Base-by-base conservation (phyloP, 2,888 invertebrate genomes). In the Neuroscelio doddi region DNA sequence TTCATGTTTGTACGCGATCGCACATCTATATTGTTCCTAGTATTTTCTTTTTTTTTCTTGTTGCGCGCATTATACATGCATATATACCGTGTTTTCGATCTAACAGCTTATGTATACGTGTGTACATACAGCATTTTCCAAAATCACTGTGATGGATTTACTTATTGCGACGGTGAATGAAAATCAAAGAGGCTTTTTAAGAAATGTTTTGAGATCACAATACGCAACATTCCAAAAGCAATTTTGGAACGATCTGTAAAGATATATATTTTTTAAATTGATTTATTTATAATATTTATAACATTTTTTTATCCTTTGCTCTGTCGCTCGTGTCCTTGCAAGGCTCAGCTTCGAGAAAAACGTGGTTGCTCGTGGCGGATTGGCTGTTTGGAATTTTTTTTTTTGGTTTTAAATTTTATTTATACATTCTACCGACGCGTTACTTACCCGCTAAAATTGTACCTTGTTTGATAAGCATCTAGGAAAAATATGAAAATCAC, bases 261-360 rank as follows among this genome's bases (percentile, higher is more conserved):
- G 21, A 41, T 41, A 24, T 21, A 24, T 41, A 26, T 41, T 61
- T 70, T 64, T 58, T 67, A 51, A 59, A 69, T 69, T 55, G 29
- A 69, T 61, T 62, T 68, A 68, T 74, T 71, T 68, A 70, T 72
- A 70, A 38, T 72, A 69, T 71, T 64, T 71, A 70, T 73, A 71
- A 72, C 66, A 68, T 64, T 55, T 57, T n/a, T n/a, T 57, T 52
- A 53, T 69, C 44, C 56, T 56, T 69, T 69, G 65, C 69, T 69
- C 45, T 53, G 57, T 68, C 70, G 71, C 67, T 71, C 59, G 62
- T 70, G 68, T 68, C 64, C 56, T 64, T 52, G 57, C 56, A 58
- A 66, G 66, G 62, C 62, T 67, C 44, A 51, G 45, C 50, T 58
- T 67, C 64, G 56, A 38, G 64, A 67, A 69, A 69, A 69, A 67